Evolutionary conservation across 2,113 vertebrate genomes (phyloP).

Genomic region (Psilopogon haemacephalus): DNA sequence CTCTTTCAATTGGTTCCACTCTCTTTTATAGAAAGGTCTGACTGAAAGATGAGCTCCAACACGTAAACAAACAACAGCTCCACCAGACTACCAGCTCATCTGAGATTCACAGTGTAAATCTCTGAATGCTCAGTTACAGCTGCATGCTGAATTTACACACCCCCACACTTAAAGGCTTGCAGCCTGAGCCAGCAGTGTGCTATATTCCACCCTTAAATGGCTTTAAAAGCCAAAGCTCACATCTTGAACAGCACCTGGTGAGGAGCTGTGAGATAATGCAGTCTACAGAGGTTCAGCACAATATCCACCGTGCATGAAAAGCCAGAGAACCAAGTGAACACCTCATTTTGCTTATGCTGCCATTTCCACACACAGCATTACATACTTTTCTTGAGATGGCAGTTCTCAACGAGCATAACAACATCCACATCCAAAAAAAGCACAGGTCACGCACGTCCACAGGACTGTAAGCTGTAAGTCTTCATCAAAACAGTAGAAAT

Average conservation of each 20-base stretch:
- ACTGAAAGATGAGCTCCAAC: background rate
- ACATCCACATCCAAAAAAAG: background rate
- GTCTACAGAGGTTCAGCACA: background rate
- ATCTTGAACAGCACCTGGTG: constrained; percentile 3
- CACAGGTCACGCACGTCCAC: background rate
- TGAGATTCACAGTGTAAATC: background rate
- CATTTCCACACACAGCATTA: background rate
- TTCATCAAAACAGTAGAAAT: constrained; percentile 41
- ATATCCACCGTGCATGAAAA: background rate
- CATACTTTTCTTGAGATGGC: background rate
- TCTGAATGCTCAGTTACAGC: background rate
- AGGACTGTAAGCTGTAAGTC: background rate
- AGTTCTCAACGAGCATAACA: constrained; percentile 1
- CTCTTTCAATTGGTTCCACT: background rate
- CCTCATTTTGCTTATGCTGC: constrained; percentile 14
- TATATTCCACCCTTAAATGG: constrained; percentile 25
- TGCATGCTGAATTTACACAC: background rate
- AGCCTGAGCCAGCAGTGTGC: background rate
- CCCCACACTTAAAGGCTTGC: background rate
- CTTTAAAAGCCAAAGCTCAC: constrained; percentile 23
- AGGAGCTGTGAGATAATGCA: constrained; percentile 8
- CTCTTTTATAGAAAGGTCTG: background rate
- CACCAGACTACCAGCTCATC: background rate
- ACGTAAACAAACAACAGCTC: background rate
- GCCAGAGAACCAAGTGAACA: background rate